Percentiles rank a stretch among this genome's conserved stretches.
Evolutionary conservation across 2,888 invertebrate species (phyloP).

Genomic region (Megaustenia siamemsis): DNA sequence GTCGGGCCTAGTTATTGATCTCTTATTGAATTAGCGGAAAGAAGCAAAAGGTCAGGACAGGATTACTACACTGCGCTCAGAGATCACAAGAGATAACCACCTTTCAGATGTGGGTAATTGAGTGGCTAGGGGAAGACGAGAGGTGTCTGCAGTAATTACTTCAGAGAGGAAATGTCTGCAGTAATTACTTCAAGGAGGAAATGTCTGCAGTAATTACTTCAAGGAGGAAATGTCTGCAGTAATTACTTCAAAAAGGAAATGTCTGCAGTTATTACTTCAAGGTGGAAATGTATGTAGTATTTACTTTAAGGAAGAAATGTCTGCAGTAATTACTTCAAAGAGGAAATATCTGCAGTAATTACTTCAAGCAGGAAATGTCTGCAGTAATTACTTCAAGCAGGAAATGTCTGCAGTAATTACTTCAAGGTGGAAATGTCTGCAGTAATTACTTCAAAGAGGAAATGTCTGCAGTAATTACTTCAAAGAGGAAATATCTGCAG

Average conservation of each 20-base stretch:
- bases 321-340: no score
- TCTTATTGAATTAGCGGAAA: neutral
- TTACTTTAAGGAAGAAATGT: no score
- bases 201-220: neutral
- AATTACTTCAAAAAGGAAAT: no score
- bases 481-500: no score
- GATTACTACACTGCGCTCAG: neutral
- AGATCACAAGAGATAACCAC: neutral
- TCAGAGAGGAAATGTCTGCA: no score
- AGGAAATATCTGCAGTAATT: neutral
- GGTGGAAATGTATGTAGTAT: no score
- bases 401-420: neutral
- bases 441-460: no score
- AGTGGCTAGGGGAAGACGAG: neutral
- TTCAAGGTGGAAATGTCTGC: no score
- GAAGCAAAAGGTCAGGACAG: neutral
- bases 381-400: no score
- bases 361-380: no score
- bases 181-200: no score
- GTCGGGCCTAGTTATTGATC: conserved; percentile 11
- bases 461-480: neutral
- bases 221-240: no score
- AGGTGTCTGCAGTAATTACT: neutral
- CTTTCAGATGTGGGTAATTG: neutral
- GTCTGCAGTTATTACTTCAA: neutral